phyloP scores from a whole-genome alignment of 2,888 invertebrate genomes.

The Lochmaea capreae region DNA sequence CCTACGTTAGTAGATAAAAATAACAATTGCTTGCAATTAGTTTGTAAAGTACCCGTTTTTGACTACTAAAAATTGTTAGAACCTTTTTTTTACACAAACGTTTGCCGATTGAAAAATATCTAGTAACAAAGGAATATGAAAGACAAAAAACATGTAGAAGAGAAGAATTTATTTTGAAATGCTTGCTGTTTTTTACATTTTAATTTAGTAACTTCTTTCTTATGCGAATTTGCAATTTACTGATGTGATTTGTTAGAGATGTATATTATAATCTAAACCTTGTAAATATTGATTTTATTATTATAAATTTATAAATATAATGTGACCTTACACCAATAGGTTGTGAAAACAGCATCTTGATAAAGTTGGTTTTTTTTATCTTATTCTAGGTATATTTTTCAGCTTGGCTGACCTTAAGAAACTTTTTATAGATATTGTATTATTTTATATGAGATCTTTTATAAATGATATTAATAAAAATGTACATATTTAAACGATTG shows the following conservation, averaged over 20 bases:
- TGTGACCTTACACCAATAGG: slow-evolving; percentile 53
- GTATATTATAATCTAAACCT: slow-evolving; percentile 30
- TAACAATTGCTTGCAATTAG: too few relatives aligned
- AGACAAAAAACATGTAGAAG: background rate
- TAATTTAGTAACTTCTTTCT: slow-evolving; percentile 8
- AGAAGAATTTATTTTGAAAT: background rate
- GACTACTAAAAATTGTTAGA: too few relatives aligned
- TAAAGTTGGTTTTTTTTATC: slow-evolving; percentile 48
- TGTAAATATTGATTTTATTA: slow-evolving; percentile 33
- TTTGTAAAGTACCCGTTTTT: too few relatives aligned
- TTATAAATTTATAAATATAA: slow-evolving; percentile 41
- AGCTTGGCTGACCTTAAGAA: slow-evolving; percentile 49
- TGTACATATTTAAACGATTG: slow-evolving; percentile 17
- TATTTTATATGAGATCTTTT: slow-evolving; percentile 60
- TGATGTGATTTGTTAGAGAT: slow-evolving; percentile 47
- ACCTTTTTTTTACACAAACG: too few relatives aligned
- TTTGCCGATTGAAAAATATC: too few relatives aligned
- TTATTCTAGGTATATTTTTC: slow-evolving; percentile 44
- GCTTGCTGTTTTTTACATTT: slow-evolving; percentile 6
- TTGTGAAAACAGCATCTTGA: slow-evolving; percentile 53
- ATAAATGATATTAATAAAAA: slow-evolving; percentile 59
- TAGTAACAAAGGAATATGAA: too few relatives aligned
- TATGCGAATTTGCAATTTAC: slow-evolving; percentile 46
- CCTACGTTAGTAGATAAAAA: too few relatives aligned
- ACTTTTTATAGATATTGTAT: slow-evolving; percentile 59